phyloP scores from a whole-genome alignment of 2,113 vertebrate species.

The Chascanopsetta lugubris region DNA sequence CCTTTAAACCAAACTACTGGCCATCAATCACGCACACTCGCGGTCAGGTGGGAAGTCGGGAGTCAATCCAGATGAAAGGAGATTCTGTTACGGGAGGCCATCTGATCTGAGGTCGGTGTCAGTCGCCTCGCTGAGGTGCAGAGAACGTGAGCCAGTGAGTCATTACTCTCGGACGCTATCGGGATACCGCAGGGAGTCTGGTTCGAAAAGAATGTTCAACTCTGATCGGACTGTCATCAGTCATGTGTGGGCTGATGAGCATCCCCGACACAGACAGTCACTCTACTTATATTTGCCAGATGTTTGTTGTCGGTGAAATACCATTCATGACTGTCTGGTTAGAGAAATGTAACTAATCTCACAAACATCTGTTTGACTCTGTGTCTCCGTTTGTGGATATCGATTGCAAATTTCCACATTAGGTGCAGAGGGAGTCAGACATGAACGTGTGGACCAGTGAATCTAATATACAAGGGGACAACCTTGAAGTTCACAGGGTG shows the following conservation, averaged over 20 bases:
- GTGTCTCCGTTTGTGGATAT: no score
- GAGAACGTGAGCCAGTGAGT: slow-evolving; percentile 47
- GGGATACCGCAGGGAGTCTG: slow-evolving; percentile 20
- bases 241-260: not conserved
- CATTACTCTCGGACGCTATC: slow-evolving; percentile 41
- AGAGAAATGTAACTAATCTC: no score
- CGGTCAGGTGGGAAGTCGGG: slow-evolving; percentile 48
- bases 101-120: slow-evolving; percentile 59
- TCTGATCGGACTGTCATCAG: slow-evolving; percentile 21
- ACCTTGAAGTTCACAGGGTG: no score
- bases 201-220: slow-evolving; percentile 9
- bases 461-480: no score
- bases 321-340: no score
- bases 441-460: no score
- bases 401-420: no score
- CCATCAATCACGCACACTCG: slow-evolving; percentile 28
- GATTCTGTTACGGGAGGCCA: slow-evolving; percentile 56
- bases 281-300: not conserved
- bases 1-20: slow-evolving; percentile 33
- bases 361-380: no score
- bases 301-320: not conserved
- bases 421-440: no score
- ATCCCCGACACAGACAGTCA: not conserved
- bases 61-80: slow-evolving; percentile 48
- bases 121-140: slow-evolving; percentile 43